Evolutionary conservation across 2,797 vertebrate species (phyloP).

Genomic region (Arremon aurantiirostris): DNA sequence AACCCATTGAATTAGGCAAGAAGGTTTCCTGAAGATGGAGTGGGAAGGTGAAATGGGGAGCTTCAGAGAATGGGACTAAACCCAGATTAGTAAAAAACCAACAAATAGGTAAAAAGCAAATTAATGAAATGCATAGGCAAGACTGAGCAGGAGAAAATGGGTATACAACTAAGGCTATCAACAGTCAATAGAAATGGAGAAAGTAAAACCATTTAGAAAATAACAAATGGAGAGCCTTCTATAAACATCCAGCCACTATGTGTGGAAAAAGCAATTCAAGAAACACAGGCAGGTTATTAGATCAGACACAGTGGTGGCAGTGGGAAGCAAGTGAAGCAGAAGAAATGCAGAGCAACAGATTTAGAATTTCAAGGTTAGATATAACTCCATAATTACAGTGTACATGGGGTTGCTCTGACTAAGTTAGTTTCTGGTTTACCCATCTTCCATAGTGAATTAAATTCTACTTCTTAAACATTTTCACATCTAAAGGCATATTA

Average conservation of each 20-base stretch:
- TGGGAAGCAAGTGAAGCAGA: background rate
- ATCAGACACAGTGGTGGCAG: background rate
- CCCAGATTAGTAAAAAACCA: background rate
- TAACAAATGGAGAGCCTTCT: background rate
- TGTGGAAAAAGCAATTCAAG: background rate
- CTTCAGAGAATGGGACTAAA: background rate
- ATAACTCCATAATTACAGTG: background rate
- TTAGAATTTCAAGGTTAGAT: background rate
- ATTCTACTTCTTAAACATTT: constrained; percentile 13
- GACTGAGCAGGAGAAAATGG: background rate
- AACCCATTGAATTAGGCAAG: background rate
- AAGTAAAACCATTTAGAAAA: background rate
- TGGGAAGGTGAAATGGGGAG: background rate
- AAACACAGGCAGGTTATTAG: background rate
- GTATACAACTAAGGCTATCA: background rate
- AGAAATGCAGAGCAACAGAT: background rate
- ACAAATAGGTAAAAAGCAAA: background rate
- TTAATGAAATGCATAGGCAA: background rate
- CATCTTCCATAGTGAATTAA: background rate
- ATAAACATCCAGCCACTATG: background rate
- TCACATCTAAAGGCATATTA: background rate
- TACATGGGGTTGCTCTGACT: background rate
- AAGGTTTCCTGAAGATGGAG: fast-evolving
- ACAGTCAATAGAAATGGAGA: background rate
- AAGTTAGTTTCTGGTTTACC: background rate